Evolutionary conservation across 2,888 invertebrate species (phyloP), one percentile per base, ranked within the genome.

Genomic region (Cantharis flavilabris): DNA sequence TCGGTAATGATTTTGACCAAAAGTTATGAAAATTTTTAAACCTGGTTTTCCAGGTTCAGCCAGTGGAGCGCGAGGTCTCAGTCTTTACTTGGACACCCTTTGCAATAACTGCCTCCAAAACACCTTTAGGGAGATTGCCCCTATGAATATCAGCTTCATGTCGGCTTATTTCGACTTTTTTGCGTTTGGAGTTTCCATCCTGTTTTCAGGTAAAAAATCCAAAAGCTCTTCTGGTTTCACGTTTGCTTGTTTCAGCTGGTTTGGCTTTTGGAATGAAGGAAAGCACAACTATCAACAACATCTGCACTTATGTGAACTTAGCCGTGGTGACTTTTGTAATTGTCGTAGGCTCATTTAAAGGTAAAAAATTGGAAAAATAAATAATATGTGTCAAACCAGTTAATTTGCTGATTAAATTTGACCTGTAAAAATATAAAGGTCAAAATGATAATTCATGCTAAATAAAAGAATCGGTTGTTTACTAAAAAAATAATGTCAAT

Each of bases 201-300:
- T 92, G 0, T 92, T 95, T 83, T 92, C 95, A 64, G 90, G 95
- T 94, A 85, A 87, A 88, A 71, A 14, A 13, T 23, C 65, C n/a
- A n/a, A 49, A 49, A 49, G 7, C 7, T n/a, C 0, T 49, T n/a
- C n/a, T 3, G 5, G 62, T 33, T 9, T 67, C 16, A 23, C 16
- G 28, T 26, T 10, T n/a, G 5, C 11, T 9, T 7, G 10, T 89
- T 88, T 75, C 87, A 93, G 93, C 91, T 87, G 94, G 92, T 0
- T 88, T 95, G 20, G 95, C 96, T 0, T 92, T 96, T 80, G 97
- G 98, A 0, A 95, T 96, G 63, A 97, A 96, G 84, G 96, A 97
- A 87, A 97, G 97, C 0, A 94, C 96, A 0, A 89, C 92, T 70
- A 93, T 95, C 80, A 98, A 97, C 88, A 97, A 96, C 85, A 89